Evolutionary conservation across 2,113 vertebrate species (phyloP), one percentile per base, ranked within the genome.

Genomic region (Dasypus novemcinctus): DNA sequence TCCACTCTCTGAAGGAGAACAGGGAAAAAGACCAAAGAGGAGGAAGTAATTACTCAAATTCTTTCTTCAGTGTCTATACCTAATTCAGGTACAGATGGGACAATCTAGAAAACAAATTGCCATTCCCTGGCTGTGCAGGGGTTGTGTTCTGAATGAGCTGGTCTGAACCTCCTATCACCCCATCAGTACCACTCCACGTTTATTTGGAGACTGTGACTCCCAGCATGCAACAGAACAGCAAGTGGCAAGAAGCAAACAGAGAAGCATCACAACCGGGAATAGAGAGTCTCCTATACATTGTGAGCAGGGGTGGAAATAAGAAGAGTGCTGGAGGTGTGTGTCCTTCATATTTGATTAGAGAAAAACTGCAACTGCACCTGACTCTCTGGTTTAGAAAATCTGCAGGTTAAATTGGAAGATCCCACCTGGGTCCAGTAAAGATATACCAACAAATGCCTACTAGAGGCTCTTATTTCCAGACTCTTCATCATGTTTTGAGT

Each of bases 31-130:
- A 79, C 49, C 79, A 27, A 31, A 21, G 63, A 95, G 43, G 75
- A 96, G 64, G 59, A 91, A 69, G 38, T 63, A 92, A 90, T 78
- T 90, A 84, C 57, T 87, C 80, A 76, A 36, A 86, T n/a, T 89
- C 94, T 75, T 80, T 74, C 75, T 90, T 96, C 43, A 69, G 59
- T 46, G 36, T 88, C 63, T 89, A 41, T 75, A 74, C 49, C n/a
- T 71, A 88, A 94, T 74, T 96, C 92, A 96, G 82, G 75, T 69
- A 1, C n/a, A 87, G 63, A 43, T 49, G 20, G 31, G 43, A 83
- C 76, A 78, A 82, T 68, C 64, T 57, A 85, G 76, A 92, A 84
- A 91, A 87, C 31, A 92, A 75, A 92, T 43, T 38, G 38, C 68
- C 71, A 18, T 92, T 92, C 88, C 59, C 33, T 85, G 82, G 63